A percentile compares a stretch with the other conserved stretches of the same genome.
Conservation (phyloP, 2,113 vertebrate species). For the Delphinapterus leucas region DNA sequence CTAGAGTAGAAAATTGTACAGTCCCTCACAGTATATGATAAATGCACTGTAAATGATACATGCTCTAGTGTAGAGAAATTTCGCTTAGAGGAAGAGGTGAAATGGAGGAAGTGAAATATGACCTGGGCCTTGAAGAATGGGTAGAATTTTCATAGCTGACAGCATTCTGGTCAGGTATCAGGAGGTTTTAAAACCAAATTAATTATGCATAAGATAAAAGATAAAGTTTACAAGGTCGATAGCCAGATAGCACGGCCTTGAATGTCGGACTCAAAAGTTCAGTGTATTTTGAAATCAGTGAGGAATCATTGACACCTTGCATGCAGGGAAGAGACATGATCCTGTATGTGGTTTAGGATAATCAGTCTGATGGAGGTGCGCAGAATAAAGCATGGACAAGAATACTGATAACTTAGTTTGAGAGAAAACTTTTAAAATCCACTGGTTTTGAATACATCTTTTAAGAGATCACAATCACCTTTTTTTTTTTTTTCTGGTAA, state of each 20-base stretch:
- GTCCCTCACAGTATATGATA: neutral
- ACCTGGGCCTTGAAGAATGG: neutral
- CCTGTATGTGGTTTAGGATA: neutral
- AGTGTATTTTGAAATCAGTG: neutral
- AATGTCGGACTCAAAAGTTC: neutral
- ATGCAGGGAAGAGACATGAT: neutral
- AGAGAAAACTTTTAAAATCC: neutral
- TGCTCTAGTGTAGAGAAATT: neutral
- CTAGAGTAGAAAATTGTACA: neutral
- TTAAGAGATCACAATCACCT: neutral
- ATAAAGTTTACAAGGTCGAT: neutral
- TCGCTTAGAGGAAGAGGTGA: neutral
- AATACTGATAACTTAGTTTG: neutral
- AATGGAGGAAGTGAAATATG: neutral
- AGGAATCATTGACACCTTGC: neutral
- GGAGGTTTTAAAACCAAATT: neutral
- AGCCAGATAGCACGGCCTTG: neutral
- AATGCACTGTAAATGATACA: neutral
- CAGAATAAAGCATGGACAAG: neutral
- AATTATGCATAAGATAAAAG: neutral
- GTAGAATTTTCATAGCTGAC: conserved; percentile 11
- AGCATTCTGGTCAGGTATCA: neutral
- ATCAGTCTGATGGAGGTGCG: neutral
- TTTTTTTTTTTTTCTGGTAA: neutral
- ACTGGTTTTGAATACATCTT: neutral